phyloP scores from a whole-genome alignment of 2,888 invertebrate genomes.

The Dioctria linearis region DNA sequence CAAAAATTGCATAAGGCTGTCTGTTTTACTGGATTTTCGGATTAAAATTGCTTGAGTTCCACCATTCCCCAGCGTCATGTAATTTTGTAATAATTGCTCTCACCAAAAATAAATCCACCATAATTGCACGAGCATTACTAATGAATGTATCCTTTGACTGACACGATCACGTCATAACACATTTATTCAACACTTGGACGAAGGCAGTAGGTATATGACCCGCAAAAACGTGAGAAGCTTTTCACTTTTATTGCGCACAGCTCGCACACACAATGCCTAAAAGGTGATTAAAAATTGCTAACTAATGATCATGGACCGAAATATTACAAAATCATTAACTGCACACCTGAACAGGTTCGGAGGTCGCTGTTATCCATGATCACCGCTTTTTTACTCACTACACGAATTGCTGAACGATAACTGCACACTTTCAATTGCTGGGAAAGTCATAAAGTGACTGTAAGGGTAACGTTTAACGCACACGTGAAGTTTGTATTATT shows the following conservation, averaged over 20 bases:
- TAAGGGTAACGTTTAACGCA: not conserved
- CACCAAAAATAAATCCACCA: conserved; percentile 18
- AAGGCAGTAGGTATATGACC: not conserved
- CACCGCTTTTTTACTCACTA: conserved; percentile 17
- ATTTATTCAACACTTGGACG: no score
- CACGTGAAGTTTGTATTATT: conserved; percentile 20
- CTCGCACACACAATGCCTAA: not conserved
- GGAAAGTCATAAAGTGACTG: conserved; percentile 38
- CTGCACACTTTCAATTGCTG: conserved; percentile 45
- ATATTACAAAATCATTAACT: not conserved
- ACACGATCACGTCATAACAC: conserved; percentile 1
- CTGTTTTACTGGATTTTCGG: not conserved
- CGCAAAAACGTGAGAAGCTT: not conserved
- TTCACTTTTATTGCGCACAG: not conserved
- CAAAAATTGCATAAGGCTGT: not conserved
- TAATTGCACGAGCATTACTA: not conserved
- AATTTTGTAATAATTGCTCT: not conserved
- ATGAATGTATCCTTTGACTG: conserved; percentile 1
- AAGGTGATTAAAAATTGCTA: not conserved
- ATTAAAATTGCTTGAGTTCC: conserved; percentile 1
- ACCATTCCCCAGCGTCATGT: not conserved
- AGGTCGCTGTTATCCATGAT: conserved; percentile 2
- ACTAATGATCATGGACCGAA: conserved; percentile 15
- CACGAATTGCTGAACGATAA: not conserved
- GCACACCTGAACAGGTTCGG: conserved; percentile 30